Evolutionary conservation across 2,797 vertebrate species (phyloP).

Genomic region (Dallia pectoralis): DNA sequence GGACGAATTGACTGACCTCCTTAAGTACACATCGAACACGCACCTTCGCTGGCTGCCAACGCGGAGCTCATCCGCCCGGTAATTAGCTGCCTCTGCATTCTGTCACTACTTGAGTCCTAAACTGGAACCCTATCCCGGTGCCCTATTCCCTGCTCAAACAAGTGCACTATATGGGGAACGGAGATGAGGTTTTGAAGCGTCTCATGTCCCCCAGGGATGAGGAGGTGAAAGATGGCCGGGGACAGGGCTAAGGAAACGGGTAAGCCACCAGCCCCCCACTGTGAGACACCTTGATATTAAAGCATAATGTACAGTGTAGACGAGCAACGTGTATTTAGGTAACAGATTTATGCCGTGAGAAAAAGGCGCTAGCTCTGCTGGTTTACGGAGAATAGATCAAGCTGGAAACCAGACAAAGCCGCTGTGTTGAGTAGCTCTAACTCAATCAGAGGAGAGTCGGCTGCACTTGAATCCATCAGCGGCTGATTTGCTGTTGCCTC

Average conservation of each 20-base stretch:
- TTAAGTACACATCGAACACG: conserved; percentile 16
- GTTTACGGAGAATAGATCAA: conserved; percentile 61
- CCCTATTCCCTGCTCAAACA: neutral
- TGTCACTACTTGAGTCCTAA: conserved; percentile 8
- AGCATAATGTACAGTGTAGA: conserved; percentile 15
- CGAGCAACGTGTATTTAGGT: conserved; percentile 49
- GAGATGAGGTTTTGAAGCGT: conserved; percentile 18
- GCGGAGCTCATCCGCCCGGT: conserved; percentile 35
- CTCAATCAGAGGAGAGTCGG: conserved; percentile 66
- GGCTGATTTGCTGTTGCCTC: conserved; percentile 56
- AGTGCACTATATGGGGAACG: neutral
- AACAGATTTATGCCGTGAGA: conserved; percentile 44
- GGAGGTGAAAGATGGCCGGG: conserved; percentile 7
- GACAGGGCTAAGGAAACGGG: conserved; percentile 22
- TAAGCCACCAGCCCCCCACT: conserved; percentile 35
- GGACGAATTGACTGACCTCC: conserved; percentile 64
- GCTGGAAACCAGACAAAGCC: conserved; percentile 61
- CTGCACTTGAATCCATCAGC: conserved; percentile 72
- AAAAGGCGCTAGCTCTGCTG: conserved; percentile 37
- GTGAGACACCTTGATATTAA: conserved; percentile 39
- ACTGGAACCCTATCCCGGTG: neutral
- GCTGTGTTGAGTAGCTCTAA: conserved; percentile 59
- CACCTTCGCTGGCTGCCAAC: conserved; percentile 47
- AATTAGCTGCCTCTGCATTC: conserved; percentile 34
- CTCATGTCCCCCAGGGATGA: conserved; percentile 12